These are phyloP conservation scores for Congeria kusceri DNA, from an alignment of 2,888 invertebrate species.

Conservation along the genomic window DNA sequence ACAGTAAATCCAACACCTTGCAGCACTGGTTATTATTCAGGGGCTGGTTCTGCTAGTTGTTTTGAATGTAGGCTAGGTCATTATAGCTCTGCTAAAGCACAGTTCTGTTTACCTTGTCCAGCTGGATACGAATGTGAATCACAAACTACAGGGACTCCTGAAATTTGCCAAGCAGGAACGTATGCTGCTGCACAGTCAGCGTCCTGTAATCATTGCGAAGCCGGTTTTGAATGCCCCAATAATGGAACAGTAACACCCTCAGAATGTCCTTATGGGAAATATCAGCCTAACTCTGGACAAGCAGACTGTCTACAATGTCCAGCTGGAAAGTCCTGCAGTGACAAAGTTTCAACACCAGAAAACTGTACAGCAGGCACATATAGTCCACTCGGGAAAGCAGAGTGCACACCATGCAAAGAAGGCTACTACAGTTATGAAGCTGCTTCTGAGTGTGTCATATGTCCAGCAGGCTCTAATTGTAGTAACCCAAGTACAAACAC, in stretches of 20 bases:
- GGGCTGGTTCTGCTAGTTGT: slow-evolving; percentile 16
- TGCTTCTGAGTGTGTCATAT: slow-evolving; percentile 32
- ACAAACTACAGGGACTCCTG: neutral
- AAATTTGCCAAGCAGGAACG: neutral
- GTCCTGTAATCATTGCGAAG: neutral
- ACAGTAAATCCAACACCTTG: slow-evolving; percentile 18
- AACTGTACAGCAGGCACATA: slow-evolving; percentile 51
- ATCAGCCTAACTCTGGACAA: slow-evolving; percentile 13
- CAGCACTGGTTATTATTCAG: too few species aligned
- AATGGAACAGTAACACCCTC: neutral
- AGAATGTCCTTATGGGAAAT: neutral
- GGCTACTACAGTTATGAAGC: slow-evolving; percentile 39
- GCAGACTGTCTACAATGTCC: slow-evolving; percentile 72
- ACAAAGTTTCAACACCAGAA: neutral
- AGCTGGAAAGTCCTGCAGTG: slow-evolving; percentile 67
- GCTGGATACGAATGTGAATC: neutral
- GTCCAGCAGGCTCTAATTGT: slow-evolving; percentile 65
- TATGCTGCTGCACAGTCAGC: neutral
- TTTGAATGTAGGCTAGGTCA: slow-evolving; percentile 12
- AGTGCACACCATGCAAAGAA: slow-evolving; percentile 13
- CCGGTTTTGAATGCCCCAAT: neutral
- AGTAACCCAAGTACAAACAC: slow-evolving; percentile 36
- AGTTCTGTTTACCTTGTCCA: neutral
- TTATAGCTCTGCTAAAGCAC: neutral
- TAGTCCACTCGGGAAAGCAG: slow-evolving; percentile 61